Conservation (phyloP, 2,888 invertebrate species). For the Lymantria dispar region DNA sequence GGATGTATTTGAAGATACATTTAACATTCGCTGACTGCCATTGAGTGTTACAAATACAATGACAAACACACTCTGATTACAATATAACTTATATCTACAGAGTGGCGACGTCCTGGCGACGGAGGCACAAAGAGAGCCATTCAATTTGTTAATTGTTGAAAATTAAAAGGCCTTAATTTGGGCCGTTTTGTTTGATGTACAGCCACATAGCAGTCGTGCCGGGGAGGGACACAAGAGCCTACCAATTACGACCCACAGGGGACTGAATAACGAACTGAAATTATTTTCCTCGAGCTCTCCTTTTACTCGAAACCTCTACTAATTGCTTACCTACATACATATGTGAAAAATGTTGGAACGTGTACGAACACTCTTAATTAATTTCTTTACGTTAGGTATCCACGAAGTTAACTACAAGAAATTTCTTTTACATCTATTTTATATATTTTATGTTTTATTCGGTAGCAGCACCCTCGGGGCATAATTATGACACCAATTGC, state of each 20-base stretch:
- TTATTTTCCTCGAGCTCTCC: conserved; percentile 54
- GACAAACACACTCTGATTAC: conserved; percentile 5
- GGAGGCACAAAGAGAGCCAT: conserved; percentile 36
- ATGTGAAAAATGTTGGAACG: conserved; percentile 21
- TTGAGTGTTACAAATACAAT: conserved; percentile 10
- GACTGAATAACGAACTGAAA: conserved; percentile 56
- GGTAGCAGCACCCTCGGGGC: too few relatives aligned
- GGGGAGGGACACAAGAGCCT: conserved; percentile 40
- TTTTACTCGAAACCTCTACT: conserved; percentile 50
- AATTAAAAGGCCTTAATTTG: conserved; percentile 57
- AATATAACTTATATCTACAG: conserved; percentile 11
- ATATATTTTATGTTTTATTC: too few relatives aligned
- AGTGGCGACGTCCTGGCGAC: conserved; percentile 22
- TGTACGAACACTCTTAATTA: conserved; percentile 27
- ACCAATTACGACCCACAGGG: conserved; percentile 52
- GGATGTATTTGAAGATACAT: not conserved
- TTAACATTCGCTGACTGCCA: not conserved
- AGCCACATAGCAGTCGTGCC: conserved; percentile 28
- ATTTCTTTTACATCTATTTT: not conserved
- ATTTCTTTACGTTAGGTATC: conserved; percentile 15
- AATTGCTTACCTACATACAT: conserved; percentile 49
- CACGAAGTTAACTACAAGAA: not conserved
- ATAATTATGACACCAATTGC: too few relatives aligned
- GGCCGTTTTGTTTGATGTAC: conserved; percentile 52
- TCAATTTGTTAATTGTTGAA: conserved; percentile 50